Percentiles rank a stretch among this genome's conserved stretches.
Conservation (phyloP, 2,113 vertebrate genomes). For the Rhipidura dahli region DNA sequence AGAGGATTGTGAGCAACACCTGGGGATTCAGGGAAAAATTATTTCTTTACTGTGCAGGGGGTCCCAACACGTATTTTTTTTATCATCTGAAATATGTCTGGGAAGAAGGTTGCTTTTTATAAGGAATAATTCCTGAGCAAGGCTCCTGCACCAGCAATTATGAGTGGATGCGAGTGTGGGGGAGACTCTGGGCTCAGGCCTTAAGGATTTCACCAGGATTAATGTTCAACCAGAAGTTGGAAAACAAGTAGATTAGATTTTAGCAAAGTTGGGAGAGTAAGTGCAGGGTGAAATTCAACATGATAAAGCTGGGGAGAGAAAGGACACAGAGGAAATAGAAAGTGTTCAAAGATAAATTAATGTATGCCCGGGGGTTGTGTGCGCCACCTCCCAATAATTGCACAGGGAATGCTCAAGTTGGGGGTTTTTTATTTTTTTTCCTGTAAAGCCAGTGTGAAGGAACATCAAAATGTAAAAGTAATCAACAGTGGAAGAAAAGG, state of each 20-base stretch:
- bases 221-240: constrained; percentile 31
- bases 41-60: neutral
- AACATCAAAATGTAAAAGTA: constrained; percentile 52
- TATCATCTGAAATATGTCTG: neutral
- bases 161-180: neutral
- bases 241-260: constrained; percentile 16
- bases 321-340: constrained; percentile 53
- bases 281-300: constrained; percentile 39
- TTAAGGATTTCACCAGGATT: constrained; percentile 15
- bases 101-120: neutral
- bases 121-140: neutral
- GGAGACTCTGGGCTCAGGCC: neutral
- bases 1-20: neutral
- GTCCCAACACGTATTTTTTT: neutral
- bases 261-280: constrained; percentile 3
- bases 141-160: neutral
- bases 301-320: constrained; percentile 38
- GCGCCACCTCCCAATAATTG: constrained; percentile 49
- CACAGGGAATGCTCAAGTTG: constrained; percentile 7
- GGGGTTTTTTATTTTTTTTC: neutral
- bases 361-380: constrained; percentile 26
- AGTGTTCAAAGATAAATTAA: constrained; percentile 62
- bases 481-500: constrained; percentile 45
- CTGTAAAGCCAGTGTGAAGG: constrained; percentile 9
- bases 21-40: neutral